Evolutionary conservation across 2,888 invertebrate species (phyloP), one percentile per base, ranked within the genome.

Genomic region (Alviniconcha strummeri): DNA sequence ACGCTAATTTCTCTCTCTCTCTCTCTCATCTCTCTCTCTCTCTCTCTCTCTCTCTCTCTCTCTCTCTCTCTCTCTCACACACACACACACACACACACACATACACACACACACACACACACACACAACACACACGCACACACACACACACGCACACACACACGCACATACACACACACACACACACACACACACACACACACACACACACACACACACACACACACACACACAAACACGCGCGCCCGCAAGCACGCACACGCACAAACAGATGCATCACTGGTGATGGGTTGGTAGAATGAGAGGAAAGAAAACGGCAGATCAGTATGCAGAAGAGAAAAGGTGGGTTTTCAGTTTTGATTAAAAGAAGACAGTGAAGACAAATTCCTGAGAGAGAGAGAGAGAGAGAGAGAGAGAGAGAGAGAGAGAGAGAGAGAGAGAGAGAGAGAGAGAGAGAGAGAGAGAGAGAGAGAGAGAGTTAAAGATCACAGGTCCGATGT

Each of bases 341-440:
- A 36, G 36, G 36, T 36, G 36, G 36, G 36, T 36, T 36, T 36
- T 36, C 36, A 36, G 36, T 36, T 36, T 36, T 36, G 36, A 36
- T 36, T 36, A 36, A 36, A 36, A 36, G 36, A 36, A 36, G 36
- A 36, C 1, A 36, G 36, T 36, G 36, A 36, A 36, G 36, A 64
- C 64, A 64, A 64, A 3, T 13, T 2, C 64, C 9, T 64, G 64
- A 64, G 64, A 4, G 64, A 64, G n/a, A 77, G 15, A 83, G 5
- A 79, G 79, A 72, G 5, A 77, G 57, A 83, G 7, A 83, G 56
- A 71, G 15, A 79, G 79, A 72, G 5, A 77, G 57, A 83, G 7
- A 83, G 56, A 71, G 15, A 83, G 78, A 83, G 5, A 57, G n/a
- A 83, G 17, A 77, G 72, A 71, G 36, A 77, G 19, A 71, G 36